Evolutionary conservation across 1,140 invertebrate genomes (phyloP).

Genomic region (Drosophila truncata): DNA sequence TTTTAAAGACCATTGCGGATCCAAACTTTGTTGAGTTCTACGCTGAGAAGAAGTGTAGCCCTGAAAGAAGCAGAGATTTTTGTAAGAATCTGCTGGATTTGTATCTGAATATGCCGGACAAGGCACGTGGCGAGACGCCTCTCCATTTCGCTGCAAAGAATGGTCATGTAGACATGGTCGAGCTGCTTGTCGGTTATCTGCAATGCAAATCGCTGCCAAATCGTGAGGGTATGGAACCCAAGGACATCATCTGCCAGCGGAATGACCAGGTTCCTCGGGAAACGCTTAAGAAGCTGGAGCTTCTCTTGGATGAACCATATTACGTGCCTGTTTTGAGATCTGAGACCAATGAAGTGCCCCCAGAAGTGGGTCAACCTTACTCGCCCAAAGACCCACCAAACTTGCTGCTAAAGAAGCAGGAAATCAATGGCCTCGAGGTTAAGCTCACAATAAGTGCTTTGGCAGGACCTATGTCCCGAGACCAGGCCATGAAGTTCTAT

Average conservation of each 20-base stretch:
- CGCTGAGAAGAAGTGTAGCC: slow-evolving; percentile 90
- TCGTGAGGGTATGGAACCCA: slow-evolving; percentile 90
- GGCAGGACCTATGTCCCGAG: slow-evolving; percentile 93
- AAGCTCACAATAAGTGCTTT: slow-evolving; percentile 91
- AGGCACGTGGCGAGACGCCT: slow-evolving; percentile 95
- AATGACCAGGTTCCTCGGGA: slow-evolving; percentile 75
- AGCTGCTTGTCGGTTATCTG: slow-evolving; percentile 92
- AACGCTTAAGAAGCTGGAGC: slow-evolving; percentile 87
- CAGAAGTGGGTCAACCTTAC: slow-evolving; percentile 90
- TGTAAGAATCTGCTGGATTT: slow-evolving; percentile 91
- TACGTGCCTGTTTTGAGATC: slow-evolving; percentile 94
- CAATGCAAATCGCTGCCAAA: slow-evolving; percentile 91
- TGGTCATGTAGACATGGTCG: slow-evolving; percentile 91
- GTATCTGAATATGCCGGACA: slow-evolving; percentile 97
- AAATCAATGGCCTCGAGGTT: slow-evolving; percentile 88
- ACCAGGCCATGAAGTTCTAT: slow-evolving; percentile 90
- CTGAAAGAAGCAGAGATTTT: slow-evolving; percentile 80
- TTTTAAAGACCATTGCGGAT: slow-evolving; percentile 91
- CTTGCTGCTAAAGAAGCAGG: slow-evolving; percentile 84
- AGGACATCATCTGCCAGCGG: slow-evolving; percentile 91
- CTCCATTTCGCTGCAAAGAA: slow-evolving; percentile 96
- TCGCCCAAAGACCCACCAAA: slow-evolving; percentile 89
- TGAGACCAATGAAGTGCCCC: slow-evolving; percentile 90
- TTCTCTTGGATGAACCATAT: slow-evolving; percentile 90
- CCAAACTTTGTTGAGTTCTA: slow-evolving; percentile 90